Evolutionary conservation across 2,797 vertebrate genomes (phyloP).

Genomic region (Chelon labrosus): DNA sequence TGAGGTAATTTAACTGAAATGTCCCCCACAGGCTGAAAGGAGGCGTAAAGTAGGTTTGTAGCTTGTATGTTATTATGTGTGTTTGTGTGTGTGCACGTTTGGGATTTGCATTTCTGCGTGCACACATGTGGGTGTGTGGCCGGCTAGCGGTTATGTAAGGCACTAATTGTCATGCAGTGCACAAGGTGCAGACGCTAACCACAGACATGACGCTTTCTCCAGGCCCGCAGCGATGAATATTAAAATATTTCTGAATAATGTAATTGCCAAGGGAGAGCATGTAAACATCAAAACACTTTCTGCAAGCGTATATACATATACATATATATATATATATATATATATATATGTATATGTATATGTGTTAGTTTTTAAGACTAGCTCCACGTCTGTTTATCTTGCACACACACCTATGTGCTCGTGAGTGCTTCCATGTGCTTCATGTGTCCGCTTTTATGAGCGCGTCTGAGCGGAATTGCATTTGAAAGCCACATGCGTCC

Average conservation of each 20-base stretch:
- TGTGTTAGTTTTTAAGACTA: conserved; percentile 11
- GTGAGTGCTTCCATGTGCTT: conserved; percentile 5
- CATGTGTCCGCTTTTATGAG: conserved; percentile 3
- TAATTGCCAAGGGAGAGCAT: conserved; percentile 37
- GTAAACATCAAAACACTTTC: conserved; percentile 69
- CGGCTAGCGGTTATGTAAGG: conserved; percentile 74
- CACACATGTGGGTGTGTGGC: conserved; percentile 62
- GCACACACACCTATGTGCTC: conserved; percentile 1
- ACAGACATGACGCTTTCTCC: conserved; percentile 65
- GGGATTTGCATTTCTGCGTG: conserved; percentile 29
- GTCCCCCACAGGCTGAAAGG: conserved; percentile 41
- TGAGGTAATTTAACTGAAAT: conserved; percentile 51
- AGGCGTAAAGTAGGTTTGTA: conserved; percentile 49
- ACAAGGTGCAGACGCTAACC: conserved; percentile 67
- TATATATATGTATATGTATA: not conserved
- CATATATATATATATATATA: not conserved
- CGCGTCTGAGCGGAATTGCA: conserved; percentile 11
- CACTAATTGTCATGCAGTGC: conserved; percentile 79
- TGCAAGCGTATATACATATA: conserved; percentile 11
- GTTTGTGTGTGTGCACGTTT: conserved; percentile 24
- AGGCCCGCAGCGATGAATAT: conserved; percentile 70
- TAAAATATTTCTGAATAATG: conserved; percentile 71
- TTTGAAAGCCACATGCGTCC: conserved; percentile 12
- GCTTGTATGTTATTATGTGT: conserved; percentile 47
- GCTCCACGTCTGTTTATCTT: conserved; percentile 31